phyloP scores from a whole-genome alignment of 2,113 vertebrate genomes.

The Vulpes lagopus region DNA sequence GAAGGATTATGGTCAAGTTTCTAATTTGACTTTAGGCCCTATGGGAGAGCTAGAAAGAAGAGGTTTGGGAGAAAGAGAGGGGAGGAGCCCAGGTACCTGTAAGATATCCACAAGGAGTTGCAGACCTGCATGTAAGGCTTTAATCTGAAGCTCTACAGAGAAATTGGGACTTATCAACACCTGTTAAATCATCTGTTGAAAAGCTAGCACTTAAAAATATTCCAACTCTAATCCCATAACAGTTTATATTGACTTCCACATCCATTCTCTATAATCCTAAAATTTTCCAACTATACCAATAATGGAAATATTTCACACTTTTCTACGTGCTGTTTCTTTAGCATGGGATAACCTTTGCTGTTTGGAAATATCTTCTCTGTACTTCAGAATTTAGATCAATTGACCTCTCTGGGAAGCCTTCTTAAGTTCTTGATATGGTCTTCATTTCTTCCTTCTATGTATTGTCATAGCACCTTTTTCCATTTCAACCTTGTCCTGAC shows the following conservation, averaged over 20 bases:
- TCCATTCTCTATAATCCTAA: neutral
- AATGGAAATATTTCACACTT: neutral
- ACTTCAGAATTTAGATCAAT: neutral
- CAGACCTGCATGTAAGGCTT: neutral
- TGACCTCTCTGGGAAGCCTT: neutral
- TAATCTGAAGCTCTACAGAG: neutral
- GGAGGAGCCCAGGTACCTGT: too few species aligned
- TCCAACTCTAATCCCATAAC: neutral
- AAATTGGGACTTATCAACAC: neutral
- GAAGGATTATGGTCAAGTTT: neutral
- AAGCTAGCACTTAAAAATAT: neutral
- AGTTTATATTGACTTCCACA: neutral
- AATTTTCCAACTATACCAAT: neutral
- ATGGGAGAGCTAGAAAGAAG: neutral
- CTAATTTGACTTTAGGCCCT: neutral
- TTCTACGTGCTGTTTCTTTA: neutral
- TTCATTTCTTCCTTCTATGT: neutral
- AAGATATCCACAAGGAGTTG: rapidly evolving
- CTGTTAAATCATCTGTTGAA: neutral
- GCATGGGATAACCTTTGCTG: neutral
- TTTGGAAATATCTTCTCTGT: neutral
- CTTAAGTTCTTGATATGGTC: neutral
- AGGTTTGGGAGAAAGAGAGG: rapidly evolving
- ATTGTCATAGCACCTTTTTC: neutral
- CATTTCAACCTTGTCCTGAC: neutral